Evolutionary conservation across 30 jellyfish, hydroid and myxozoan genomes (phyloP), one percentile per base, ranked within the genome.

Genomic region (Aurelia aurita): DNA sequence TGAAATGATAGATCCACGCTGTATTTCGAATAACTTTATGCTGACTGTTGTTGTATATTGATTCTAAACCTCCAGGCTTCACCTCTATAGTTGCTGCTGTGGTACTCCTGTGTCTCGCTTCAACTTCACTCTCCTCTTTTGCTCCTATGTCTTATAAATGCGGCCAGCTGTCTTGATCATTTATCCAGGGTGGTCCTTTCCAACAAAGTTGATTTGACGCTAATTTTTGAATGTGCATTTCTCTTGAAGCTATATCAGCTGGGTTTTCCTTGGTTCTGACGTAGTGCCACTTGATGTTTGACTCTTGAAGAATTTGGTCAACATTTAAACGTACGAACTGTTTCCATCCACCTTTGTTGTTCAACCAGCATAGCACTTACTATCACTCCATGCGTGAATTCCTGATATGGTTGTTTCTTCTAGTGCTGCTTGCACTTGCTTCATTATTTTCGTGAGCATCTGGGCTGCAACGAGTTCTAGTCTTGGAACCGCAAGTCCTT

Each of bases 151-250:
- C 27, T 68, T 68, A 78, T 76, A 80, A 65, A 11, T 1, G 27
- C 75, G 87, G 58, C n/a, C n/a, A n/a, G n/a, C n/a, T n/a, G n/a
- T n/a, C n/a, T 80, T 34, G 29, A 27, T 80, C 18, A 5, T 21
- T 80, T 32, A 67, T 74, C 78, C 91, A 80, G n/a, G 25, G 47
- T 23, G 87, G 87, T 26, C 74, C 89, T 14, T 29, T 23, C 31
- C 44, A 59, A 5, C 86, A 58, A 73, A 20, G 46, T 26, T 29
- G 20, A 29, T 21, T 53, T 75, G 35, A 5, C 67, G 51, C 51
- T n/a, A n/a, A n/a, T n/a, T n/a, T n/a, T n/a, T n/a, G n/a, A n/a
- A n/a, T n/a, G n/a, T n/a, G n/a, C n/a, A n/a, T n/a, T n/a, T n/a
- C n/a, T n/a, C n/a, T n/a, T n/a, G n/a, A n/a, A n/a, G n/a, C n/a